phyloP scores from a whole-genome alignment of 1,140 invertebrate genomes.

The Drosophila ironensis region DNA sequence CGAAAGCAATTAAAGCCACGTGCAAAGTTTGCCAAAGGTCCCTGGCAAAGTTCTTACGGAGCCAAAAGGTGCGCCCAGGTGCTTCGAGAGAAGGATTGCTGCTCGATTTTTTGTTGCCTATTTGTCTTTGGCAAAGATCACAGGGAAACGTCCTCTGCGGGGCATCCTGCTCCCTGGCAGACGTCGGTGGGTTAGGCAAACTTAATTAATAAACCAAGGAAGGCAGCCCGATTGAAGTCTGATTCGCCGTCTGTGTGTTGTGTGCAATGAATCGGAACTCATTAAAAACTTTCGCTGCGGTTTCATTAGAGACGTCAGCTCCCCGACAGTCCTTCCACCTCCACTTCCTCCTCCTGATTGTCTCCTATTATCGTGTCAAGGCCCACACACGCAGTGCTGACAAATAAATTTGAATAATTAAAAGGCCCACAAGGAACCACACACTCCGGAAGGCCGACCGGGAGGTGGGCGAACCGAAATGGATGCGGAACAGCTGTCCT shows the following conservation, averaged over 20 bases:
- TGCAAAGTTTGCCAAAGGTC: slow-evolving; percentile 68
- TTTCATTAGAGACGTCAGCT: slow-evolving; percentile 54
- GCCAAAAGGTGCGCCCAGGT: slow-evolving; percentile 8
- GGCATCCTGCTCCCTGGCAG: background rate
- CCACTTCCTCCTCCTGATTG: background rate
- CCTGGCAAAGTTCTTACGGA: slow-evolving; percentile 50
- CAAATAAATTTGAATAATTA: slow-evolving; percentile 80
- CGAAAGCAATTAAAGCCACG: slow-evolving; percentile 73
- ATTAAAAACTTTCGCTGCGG: slow-evolving; percentile 76
- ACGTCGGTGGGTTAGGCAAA: slow-evolving; percentile 65
- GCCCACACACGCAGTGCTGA: slow-evolving; percentile 40
- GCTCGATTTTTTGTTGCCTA: slow-evolving; percentile 37
- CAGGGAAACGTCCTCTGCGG: too few relatives aligned
- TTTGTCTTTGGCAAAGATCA: slow-evolving; percentile 54
- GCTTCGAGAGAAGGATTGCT: slow-evolving; percentile 47
- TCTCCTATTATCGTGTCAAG: slow-evolving; percentile 48
- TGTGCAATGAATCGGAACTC: slow-evolving; percentile 77
- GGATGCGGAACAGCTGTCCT: slow-evolving; percentile 62
- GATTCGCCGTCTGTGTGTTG: slow-evolving; percentile 10
- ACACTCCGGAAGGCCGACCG: too few relatives aligned
- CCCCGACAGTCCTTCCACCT: slow-evolving; percentile 3
- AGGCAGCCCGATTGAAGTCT: slow-evolving; percentile 45
- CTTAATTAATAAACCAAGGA: slow-evolving; percentile 71
- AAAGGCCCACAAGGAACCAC: slow-evolving; percentile 54
- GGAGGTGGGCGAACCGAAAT: slow-evolving; percentile 18